Conservation (phyloP, 2,113 vertebrate species). For the Sapayoa aenigma region DNA sequence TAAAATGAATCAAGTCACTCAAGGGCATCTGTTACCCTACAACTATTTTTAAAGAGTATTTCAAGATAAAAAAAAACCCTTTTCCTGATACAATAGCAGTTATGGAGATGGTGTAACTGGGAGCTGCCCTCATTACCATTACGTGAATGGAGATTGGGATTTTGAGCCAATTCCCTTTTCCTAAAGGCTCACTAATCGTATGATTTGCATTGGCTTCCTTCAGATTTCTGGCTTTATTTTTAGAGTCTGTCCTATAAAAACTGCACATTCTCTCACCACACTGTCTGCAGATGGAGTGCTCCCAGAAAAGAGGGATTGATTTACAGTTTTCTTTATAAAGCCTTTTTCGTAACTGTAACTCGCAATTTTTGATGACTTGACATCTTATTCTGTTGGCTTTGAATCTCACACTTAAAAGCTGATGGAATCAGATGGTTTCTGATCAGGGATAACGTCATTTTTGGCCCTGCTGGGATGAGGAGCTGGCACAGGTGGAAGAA, state of each 20-base stretch:
- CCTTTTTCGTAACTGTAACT: neutral
- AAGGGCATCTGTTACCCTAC: neutral
- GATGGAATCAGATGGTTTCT: neutral
- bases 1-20: neutral
- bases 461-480: neutral
- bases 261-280: neutral
- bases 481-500: neutral
- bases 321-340: neutral
- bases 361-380: neutral
- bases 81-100: neutral
- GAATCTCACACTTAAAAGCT: neutral
- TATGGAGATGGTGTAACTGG: neutral
- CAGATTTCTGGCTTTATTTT: neutral
- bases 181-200: neutral
- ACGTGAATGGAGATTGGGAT: neutral
- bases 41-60: neutral
- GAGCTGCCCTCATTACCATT: neutral
- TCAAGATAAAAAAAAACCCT: neutral
- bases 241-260: neutral
- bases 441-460: neutral
- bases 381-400: neutral
- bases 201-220: neutral
- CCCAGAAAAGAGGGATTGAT: neutral
- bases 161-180: neutral
- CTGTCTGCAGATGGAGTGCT: neutral